Base-by-base conservation (phyloP, 2,888 invertebrate species). In the Elgonia sp. region DNA sequence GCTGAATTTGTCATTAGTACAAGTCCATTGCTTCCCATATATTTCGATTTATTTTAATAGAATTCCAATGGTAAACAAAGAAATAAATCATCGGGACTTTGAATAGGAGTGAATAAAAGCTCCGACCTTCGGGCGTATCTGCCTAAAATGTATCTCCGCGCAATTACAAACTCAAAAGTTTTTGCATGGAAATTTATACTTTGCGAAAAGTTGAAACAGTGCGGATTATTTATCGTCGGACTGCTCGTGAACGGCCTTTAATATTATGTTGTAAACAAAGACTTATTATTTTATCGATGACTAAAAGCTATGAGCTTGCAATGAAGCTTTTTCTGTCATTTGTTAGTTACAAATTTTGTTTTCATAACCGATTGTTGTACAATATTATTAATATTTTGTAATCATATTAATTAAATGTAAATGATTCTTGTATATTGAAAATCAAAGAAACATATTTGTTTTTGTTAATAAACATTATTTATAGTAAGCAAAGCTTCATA, bases 1-100 rank as follows among this genome's bases (percentile, higher is more conserved):
- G 72, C 79, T 69, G 87, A 77, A 84, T 84, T 79, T 80, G 87
- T 84, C 79, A 83, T 87, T 80, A 87, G 87, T 70, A 77, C 69
- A 60, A 67, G 80, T 72, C 80, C 79, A 79, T 87, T 69, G 69
- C 79, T 77, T 80, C 69, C 42, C 87, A 57, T 87, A 87, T 87
- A 87, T 69, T 87, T 87, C 87, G 83, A 87, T 87, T 87, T 84
- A 82, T 84, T 87, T 83, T 87, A 83, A 87, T 81, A 84, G 87
- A 79, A 87, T 72, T 86, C 76, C 79, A 50, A 84, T 84, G 83
- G 75, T 80, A 87, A 87, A 87, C 84, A 87, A 84, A 75, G 84
- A 87, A 87, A 87, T 84, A 87, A 87, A 87, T 87, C 87, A 87
- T 84, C 75, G 69, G 57, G 37, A 77, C 65, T 82, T 80, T 86